Conservation (phyloP, 2,797 vertebrate species). For the Poeciliopsis presidionis region DNA sequence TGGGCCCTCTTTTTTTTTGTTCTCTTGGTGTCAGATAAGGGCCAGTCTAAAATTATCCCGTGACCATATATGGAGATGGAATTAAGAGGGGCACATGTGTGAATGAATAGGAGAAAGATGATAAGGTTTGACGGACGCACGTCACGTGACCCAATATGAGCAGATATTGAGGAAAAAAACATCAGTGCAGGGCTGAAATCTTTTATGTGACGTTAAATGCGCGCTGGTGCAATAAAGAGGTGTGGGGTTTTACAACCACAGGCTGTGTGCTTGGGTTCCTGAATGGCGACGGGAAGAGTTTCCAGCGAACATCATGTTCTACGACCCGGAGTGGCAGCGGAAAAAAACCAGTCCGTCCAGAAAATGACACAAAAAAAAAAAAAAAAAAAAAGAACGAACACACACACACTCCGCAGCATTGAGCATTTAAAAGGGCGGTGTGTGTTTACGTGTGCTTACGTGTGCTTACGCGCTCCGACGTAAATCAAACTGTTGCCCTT, state of each 20-base stretch:
- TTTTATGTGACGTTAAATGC: neutral
- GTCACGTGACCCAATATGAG: neutral
- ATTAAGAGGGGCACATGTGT: slow-evolving; percentile 24
- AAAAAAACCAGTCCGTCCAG: slow-evolving; percentile 28
- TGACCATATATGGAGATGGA: slow-evolving; percentile 61
- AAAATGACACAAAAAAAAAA: slow-evolving; percentile 20
- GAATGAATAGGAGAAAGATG: slow-evolving; percentile 26
- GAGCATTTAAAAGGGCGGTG: slow-evolving; percentile 27
- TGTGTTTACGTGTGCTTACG: slow-evolving; percentile 30
- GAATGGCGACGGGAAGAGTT: slow-evolving; percentile 22
- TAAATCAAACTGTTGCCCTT: slow-evolving; percentile 15
- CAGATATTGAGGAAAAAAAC: neutral
- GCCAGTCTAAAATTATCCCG: slow-evolving; percentile 67
- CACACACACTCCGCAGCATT: neutral
- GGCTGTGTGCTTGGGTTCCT: slow-evolving; percentile 18
- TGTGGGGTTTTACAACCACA: slow-evolving; percentile 15
- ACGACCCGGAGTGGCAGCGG: neutral
- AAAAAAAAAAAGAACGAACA: neutral
- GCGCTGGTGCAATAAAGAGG: slow-evolving; percentile 21
- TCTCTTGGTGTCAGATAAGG: slow-evolving; percentile 46
- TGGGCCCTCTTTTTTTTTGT: slow-evolving; percentile 37
- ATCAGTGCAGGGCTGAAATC: neutral
- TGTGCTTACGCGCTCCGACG: slow-evolving; percentile 30
- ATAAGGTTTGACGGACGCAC: slow-evolving; percentile 6
- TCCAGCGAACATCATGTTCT: slow-evolving; percentile 53